phyloP scores from a whole-genome alignment of 2,888 invertebrate species.

The Nezara viridula region DNA sequence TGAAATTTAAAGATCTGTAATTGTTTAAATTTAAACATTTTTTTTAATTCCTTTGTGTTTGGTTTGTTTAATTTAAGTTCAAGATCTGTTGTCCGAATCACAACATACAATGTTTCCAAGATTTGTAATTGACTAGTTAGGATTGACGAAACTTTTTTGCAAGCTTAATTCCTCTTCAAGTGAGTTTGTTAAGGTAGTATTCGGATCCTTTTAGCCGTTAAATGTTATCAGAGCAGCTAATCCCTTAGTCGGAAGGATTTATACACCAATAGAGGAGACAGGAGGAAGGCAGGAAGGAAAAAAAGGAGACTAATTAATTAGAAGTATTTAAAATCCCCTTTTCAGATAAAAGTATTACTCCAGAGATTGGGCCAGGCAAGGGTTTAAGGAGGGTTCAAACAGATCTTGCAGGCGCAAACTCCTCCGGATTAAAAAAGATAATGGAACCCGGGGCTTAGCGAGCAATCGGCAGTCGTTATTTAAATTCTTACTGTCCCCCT shows the following conservation, averaged over 20 bases:
- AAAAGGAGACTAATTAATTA: constrained; percentile 55
- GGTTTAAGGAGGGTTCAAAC: constrained; percentile 44
- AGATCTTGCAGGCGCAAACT: constrained; percentile 45
- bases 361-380: constrained; percentile 41
- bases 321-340: constrained; percentile 58
- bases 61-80: no score
- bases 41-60: no score
- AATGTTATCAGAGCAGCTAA: constrained; percentile 48
- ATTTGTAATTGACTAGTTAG: background rate
- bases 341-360: constrained; percentile 55
- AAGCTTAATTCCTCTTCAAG: constrained; percentile 11
- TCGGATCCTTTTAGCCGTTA: constrained; percentile 40
- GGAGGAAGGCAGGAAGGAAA: background rate
- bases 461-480: constrained; percentile 54
- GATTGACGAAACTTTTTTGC: constrained; percentile 14
- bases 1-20: no score
- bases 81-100: no score
- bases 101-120: background rate
- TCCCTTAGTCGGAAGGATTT: constrained; percentile 38
- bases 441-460: constrained; percentile 43
- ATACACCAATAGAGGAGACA: constrained; percentile 37
- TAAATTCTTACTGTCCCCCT: constrained; percentile 50
- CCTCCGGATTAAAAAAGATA: constrained; percentile 56
- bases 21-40: no score
- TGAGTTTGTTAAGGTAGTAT: constrained; percentile 7